Base-by-base conservation (phyloP, 2,888 invertebrate genomes). In the Endomychus coccineus region DNA sequence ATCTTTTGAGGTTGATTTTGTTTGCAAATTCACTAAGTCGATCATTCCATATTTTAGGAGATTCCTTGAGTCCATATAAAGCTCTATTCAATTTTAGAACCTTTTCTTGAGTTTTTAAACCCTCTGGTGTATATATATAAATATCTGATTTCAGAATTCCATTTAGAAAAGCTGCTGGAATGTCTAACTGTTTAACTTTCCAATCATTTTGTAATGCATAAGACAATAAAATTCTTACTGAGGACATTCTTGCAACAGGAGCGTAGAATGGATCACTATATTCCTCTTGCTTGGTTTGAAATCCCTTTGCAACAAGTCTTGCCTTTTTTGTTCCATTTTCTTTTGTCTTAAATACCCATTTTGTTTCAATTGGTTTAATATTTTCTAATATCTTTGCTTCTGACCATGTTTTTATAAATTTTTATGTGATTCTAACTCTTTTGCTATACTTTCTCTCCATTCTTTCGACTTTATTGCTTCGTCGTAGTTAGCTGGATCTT, bases 131-230 rank as follows among this genome's bases (percentile, higher is more conserved):
- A 21, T 41, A 19, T n/a, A 43, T 43, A 17, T 36, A 44, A n/a
- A 46, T 23, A 31, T 46, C 43, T 16, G n/a, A 36, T 16, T 48
- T 31, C 17, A 48, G 16, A 4, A 23, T 25, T 3, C 47, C 47
- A 40, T 50, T 50, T 16, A 47, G 36, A 38, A 50, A 46, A n/a
- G 48, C 49, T 32, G 48, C 40, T 12, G 39, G 40, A 11, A 48
- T 36, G 34, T 47, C 47, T 7, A 47, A n/a, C 30, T 47, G 45
- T 13, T 9, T 27, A 29, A 44, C 33, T n/a, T 33, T 23, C 41
- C 31, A 43, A 19, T 39, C 23, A 4, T 42, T 29, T 34, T 46
- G 36, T 29, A 43, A n/a, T 16, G 47, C 34, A 7, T 36, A 7
- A 7, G 46, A 40, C 13, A 49, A 23, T n/a, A 48, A 9, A 16